Percentiles rank a stretch among this genome's conserved stretches.
Conservation (phyloP, 2,113 vertebrate genomes). For the Ovibos moschatus region DNA sequence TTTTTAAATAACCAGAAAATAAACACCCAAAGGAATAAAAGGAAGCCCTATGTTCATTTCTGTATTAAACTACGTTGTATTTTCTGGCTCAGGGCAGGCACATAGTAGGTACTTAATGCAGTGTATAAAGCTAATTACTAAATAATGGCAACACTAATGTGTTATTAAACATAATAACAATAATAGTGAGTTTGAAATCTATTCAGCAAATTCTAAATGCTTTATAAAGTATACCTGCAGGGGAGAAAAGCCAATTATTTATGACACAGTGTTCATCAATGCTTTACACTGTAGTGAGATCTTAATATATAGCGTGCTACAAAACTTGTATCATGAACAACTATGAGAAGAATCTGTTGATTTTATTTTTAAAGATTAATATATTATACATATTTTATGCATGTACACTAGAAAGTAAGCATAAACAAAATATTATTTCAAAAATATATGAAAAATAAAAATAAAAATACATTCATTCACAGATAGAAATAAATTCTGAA, state of each 20-base stretch:
- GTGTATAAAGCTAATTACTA: not conserved
- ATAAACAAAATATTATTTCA: not conserved
- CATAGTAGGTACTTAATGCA: not conserved
- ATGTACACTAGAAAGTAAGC: not conserved
- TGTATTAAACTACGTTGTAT: not conserved
- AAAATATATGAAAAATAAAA: conserved; percentile 24
- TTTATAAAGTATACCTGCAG: not conserved
- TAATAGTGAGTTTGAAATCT: not conserved
- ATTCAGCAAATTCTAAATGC: not conserved
- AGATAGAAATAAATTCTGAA: not conserved
- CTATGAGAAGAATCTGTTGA: not conserved
- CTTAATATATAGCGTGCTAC: not conserved
- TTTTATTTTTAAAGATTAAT: not conserved
- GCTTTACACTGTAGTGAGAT: not conserved
- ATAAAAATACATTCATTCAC: not conserved
- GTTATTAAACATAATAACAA: not conserved
- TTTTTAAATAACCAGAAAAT: not conserved
- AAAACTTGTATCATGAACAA: not conserved
- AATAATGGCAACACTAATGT: not conserved
- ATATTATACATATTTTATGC: not conserved
- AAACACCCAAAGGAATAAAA: not conserved
- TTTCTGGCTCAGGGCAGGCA: not conserved
- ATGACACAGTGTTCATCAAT: not conserved
- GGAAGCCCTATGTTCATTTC: not conserved
- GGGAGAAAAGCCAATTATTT: not conserved